phyloP scores from a whole-genome alignment of 2,113 vertebrate genomes.

The Diglossa brunneiventris region DNA sequence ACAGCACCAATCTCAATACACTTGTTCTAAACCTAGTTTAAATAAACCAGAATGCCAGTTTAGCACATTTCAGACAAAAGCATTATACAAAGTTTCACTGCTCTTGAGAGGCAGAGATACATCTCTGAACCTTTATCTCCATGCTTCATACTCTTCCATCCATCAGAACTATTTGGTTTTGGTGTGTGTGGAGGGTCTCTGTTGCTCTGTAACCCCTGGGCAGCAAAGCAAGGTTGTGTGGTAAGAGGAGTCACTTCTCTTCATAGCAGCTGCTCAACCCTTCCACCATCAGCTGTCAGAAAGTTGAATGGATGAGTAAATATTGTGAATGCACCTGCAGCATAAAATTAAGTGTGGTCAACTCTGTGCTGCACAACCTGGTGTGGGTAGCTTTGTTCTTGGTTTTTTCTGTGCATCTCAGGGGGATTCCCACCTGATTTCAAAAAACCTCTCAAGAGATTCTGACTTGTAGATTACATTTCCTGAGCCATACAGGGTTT shows the following conservation, averaged over 20 bases:
- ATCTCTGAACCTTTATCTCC: neutral
- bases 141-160: neutral
- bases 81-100: neutral
- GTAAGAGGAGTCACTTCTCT: neutral
- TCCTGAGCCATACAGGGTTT: neutral
- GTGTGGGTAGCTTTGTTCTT: neutral
- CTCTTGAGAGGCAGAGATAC: fast-evolving
- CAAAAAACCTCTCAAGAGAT: neutral
- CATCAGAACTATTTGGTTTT: neutral
- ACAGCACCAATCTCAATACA: neutral
- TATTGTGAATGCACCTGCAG: neutral
- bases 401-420: neutral
- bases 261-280: neutral
- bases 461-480: neutral
- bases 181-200: neutral
- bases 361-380: neutral
- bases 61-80: neutral
- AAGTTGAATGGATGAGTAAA: neutral
- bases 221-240: neutral
- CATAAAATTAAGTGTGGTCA: neutral
- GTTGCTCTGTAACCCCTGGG: neutral
- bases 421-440: neutral
- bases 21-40: neutral
- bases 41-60: neutral
- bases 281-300: neutral